Percentiles rank a stretch among this genome's conserved stretches.
Conservation (phyloP, 2,113 vertebrate genomes). For the Esox niger region DNA sequence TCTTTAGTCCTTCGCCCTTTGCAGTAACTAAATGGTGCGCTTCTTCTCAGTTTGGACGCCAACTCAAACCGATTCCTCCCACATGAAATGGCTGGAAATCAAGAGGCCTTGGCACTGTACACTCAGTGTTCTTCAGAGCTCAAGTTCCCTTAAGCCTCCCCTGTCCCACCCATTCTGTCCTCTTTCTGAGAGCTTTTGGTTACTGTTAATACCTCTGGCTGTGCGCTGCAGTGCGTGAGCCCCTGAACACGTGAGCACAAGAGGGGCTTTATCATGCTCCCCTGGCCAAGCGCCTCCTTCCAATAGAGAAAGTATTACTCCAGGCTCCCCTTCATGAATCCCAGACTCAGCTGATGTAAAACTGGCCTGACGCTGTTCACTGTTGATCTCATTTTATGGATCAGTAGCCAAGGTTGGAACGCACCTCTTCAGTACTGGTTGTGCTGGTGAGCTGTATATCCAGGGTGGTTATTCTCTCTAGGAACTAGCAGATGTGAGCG, state of each 20-base stretch:
- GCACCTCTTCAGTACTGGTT: too few species aligned
- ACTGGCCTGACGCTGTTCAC: constrained; percentile 15
- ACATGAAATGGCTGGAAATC: constrained; percentile 48
- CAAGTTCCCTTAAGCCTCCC: constrained; percentile 51
- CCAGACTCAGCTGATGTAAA: constrained; percentile 17
- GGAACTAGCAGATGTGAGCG: too few species aligned
- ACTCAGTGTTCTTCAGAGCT: constrained; percentile 55
- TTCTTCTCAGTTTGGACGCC: constrained; percentile 29
- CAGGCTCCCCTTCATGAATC: constrained; percentile 12
- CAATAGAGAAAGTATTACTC: constrained; percentile 11
- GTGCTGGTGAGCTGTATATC: too few species aligned
- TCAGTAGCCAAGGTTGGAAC: background rate
- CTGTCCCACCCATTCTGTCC: constrained; percentile 45
- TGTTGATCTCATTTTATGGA: background rate
- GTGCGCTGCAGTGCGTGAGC: constrained; percentile 2
- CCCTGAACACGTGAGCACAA: constrained; percentile 34
- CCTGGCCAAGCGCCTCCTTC: background rate
- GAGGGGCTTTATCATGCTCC: constrained; percentile 20
- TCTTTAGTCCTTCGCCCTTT: constrained; percentile 36
- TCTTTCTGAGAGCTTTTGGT: constrained; percentile 61
- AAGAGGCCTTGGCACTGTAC: constrained; percentile 31
- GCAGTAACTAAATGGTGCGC: background rate
- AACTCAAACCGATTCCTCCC: constrained; percentile 39
- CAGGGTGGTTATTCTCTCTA: too few species aligned
- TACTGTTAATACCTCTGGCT: constrained; percentile 41